Conservation (phyloP, 2,888 invertebrate species). For the Andrena fulva region DNA sequence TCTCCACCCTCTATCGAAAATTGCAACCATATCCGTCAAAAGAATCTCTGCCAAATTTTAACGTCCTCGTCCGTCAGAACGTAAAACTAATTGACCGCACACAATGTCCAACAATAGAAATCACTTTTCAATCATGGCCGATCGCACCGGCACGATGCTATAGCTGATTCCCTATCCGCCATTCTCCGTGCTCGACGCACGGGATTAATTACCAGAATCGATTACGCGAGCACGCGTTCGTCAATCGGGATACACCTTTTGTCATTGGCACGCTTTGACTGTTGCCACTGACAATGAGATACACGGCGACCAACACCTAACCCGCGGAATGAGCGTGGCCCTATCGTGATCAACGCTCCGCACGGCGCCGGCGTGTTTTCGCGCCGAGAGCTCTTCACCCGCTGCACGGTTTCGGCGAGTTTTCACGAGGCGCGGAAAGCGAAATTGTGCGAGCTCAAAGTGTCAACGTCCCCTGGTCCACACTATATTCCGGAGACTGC, state of each 20-base stretch:
- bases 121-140: slow-evolving; percentile 48
- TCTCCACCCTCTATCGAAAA: no score
- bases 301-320: slow-evolving; percentile 30
- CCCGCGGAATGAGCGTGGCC: not conserved
- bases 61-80: not conserved
- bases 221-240: slow-evolving; percentile 58
- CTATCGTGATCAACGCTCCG: not conserved
- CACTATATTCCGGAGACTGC: no score
- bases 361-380: no score
- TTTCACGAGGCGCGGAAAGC: no score
- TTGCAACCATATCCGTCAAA: no score
- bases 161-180: slow-evolving; percentile 64
- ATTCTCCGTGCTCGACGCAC: slow-evolving; percentile 57
- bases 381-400: no score
- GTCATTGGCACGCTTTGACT: slow-evolving; percentile 33
- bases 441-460: no score
- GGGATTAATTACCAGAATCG: slow-evolving; percentile 69
- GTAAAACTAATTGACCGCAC: slow-evolving; percentile 14
- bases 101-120: not conserved
- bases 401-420: no score
- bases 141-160: slow-evolving; percentile 44
- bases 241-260: slow-evolving; percentile 53
- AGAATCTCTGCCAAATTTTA: no score
- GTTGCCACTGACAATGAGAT: slow-evolving; percentile 14
- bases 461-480: no score